Evolutionary conservation across 1,140 invertebrate species (phyloP).

Genomic region (Caenorhabditis remanei): DNA sequence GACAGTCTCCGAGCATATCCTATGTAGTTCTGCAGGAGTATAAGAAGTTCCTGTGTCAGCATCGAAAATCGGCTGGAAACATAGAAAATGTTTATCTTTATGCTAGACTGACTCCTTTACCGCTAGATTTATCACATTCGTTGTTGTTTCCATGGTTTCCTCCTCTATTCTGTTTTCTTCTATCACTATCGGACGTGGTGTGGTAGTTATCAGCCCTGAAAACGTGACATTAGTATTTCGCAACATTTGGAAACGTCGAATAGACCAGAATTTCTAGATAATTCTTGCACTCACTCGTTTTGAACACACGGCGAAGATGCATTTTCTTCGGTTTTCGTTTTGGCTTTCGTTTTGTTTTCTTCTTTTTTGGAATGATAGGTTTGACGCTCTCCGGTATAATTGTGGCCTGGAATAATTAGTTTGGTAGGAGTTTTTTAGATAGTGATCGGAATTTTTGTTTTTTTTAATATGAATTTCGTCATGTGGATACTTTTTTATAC

Average conservation of each 20-base stretch:
- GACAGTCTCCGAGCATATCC: conserved; percentile 16
- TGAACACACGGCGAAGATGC: conserved; percentile 31
- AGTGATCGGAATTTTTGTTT: no score
- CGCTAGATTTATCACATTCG: conserved; percentile 42
- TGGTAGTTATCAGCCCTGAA: conserved; percentile 45
- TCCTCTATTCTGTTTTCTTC: conserved; percentile 26
- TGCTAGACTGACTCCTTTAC: not conserved
- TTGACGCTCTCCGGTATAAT: not conserved
- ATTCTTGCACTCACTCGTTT: not conserved
- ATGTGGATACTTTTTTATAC: no score
- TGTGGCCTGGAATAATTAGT: not conserved
- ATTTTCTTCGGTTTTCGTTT: conserved; percentile 28
- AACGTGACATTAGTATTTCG: not conserved
- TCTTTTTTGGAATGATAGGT: conserved; percentile 38
- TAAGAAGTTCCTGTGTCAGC: conserved; percentile 16
- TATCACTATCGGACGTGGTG: not conserved
- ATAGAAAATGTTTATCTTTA: not conserved
- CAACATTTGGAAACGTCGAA: not conserved
- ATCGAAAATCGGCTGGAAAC: conserved; percentile 38
- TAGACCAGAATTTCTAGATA: not conserved
- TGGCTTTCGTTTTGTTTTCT: conserved; percentile 25
- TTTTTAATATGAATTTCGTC: no score
- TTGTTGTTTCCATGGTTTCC: conserved; percentile 14
- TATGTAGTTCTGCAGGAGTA: conserved; percentile 7
- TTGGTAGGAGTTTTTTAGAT: no score